Base-by-base conservation (phyloP, 2,888 invertebrate genomes). In the Zelleria hepariella region DNA sequence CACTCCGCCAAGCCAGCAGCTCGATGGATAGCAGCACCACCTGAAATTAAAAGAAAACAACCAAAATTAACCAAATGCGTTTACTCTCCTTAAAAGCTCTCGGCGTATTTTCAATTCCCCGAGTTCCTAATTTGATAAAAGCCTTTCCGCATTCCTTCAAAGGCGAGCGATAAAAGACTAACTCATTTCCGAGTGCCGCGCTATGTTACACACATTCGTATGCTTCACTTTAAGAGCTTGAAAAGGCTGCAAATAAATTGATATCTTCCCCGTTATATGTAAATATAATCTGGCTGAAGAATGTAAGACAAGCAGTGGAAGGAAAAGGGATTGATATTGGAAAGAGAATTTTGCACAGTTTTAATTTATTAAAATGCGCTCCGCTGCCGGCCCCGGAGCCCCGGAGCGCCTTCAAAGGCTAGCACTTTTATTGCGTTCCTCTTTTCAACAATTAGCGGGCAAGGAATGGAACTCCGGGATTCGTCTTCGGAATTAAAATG, bases 281-380 rank as follows among this genome's bases (percentile, higher is more conserved):
- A 55, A 55, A 55, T 55, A 32, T 27, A 55, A 55, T 55, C 32
- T 55, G 27, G 27, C 55, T 55, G 55, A 3, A 24, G n/a, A 55
- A 20, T 55, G 55, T 55, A 55, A 55, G 55, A 55, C 55, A 55
- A 55, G 55, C 32, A 27, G 32, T 18, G 15, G 57, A 42, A 57
- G 23, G 48, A 57, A 58, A 57, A 32, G 47, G 57, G 56, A 61
- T 59, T 59, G 57, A 61, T 61, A 59, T 86, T 79, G 82, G 72
- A 84, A 83, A 75, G 78, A 72, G 82, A 82, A 84, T 83, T 85
- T 81, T 75, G 83, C 78, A 72, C 83, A 82, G 82, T 86, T 87
- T 85, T 86, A 86, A 87, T 87, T 86, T 86, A 86, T 87, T 86
- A 86, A 87, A 86, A 87, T 85, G 82, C 75, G 77, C 78, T 78